Evolutionary conservation across 2,113 vertebrate genomes (phyloP).

Genomic region (Etheostoma cragini): DNA sequence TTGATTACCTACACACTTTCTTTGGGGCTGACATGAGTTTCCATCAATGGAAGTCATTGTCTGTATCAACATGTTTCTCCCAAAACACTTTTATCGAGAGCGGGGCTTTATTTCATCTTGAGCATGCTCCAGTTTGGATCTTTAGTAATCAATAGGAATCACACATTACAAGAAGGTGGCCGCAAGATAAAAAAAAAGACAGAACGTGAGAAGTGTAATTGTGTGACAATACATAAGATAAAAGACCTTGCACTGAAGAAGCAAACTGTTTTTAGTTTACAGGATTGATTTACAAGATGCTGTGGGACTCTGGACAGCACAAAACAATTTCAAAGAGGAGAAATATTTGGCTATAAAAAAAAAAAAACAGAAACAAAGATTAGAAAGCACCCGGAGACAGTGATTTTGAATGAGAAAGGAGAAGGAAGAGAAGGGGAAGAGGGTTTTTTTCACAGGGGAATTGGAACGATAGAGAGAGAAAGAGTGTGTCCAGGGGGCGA

Average conservation of each 20-base stretch:
- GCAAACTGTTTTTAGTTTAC: constrained; percentile 22
- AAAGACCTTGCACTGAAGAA: constrained; percentile 41
- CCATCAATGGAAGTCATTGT: neutral
- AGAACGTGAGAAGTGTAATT: neutral
- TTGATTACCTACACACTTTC: constrained; percentile 19
- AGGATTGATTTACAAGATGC: constrained; percentile 14
- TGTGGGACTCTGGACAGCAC: neutral
- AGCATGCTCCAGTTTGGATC: neutral
- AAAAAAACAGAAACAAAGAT: constrained; percentile 44
- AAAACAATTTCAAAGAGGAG: constrained; percentile 55
- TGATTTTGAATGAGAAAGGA: constrained; percentile 70
- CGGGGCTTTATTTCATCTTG: neutral
- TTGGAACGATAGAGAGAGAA: constrained; percentile 48
- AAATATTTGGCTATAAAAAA: constrained; percentile 13
- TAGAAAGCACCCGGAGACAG: constrained; percentile 62
- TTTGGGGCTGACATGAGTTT: neutral
- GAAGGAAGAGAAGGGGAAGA: constrained; percentile 42
- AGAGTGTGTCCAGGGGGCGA: constrained; percentile 63
- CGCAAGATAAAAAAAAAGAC: constrained; percentile 27
- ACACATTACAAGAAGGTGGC: constrained; percentile 1
- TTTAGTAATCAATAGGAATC: neutral
- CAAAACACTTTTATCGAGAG: neutral
- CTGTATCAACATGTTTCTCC: constrained; percentile 18
- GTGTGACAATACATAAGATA: neutral
- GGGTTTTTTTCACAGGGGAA: constrained; percentile 60